Conservation (phyloP, 2,113 vertebrate species). For the Tyrannus savana region DNA sequence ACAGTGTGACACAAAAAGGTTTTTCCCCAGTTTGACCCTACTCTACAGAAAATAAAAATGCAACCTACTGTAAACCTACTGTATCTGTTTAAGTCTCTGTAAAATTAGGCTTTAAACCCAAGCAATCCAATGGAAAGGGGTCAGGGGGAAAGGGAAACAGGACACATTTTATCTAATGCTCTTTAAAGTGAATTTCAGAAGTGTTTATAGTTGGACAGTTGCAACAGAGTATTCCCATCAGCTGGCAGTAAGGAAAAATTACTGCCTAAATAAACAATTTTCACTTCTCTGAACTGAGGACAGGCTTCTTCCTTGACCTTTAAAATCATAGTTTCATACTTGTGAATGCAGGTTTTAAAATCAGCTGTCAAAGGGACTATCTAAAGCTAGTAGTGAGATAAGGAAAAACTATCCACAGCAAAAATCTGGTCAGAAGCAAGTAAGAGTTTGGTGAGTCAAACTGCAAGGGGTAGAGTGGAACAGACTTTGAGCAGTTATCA, state of each 20-base stretch:
- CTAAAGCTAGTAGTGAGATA: constrained; percentile 8
- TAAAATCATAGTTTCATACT: neutral
- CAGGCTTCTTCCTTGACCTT: neutral
- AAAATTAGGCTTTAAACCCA: neutral
- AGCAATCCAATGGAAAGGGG: neutral
- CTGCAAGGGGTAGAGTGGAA: neutral
- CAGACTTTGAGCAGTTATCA: neutral
- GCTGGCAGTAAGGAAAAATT: neutral
- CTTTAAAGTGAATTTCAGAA: neutral
- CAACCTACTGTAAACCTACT: neutral
- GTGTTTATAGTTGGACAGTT: neutral
- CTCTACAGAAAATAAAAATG: neutral
- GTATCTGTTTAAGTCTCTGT: neutral
- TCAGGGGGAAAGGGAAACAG: neutral
- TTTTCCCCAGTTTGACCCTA: neutral
- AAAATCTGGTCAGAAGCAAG: constrained; percentile 22
- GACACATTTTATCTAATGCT: neutral
- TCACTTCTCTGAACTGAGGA: neutral
- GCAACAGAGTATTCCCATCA: neutral
- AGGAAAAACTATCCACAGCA: neutral
- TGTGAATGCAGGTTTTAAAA: constrained; percentile 13
- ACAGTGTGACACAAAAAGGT: neutral
- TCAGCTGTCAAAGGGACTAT: constrained; percentile 17
- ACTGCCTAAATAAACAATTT: neutral
- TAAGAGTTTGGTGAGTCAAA: neutral